These are phyloP conservation scores for Meteorus cinctellus DNA, from an alignment of 2,888 invertebrate species.

Conservation along the genomic window DNA sequence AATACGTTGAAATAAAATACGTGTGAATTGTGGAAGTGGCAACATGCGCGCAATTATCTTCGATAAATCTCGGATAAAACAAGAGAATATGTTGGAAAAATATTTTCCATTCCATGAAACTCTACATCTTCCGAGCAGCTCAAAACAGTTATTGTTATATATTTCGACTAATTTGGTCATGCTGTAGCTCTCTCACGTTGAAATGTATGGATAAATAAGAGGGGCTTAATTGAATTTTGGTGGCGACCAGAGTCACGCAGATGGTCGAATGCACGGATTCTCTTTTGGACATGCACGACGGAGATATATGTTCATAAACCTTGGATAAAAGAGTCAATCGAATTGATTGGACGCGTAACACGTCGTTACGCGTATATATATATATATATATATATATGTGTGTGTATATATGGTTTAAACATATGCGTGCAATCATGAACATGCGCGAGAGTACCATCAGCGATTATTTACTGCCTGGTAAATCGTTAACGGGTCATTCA, in stretches of 20 bases:
- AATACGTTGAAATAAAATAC: too few species aligned
- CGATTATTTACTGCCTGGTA: constrained; percentile 48
- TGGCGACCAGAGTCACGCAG: constrained; percentile 27
- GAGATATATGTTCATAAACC: constrained; percentile 13
- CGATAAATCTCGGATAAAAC: too few species aligned
- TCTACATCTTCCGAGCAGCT: too few species aligned
- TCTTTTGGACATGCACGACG: too few species aligned
- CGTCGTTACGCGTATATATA: background rate
- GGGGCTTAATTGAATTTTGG: constrained; percentile 11
- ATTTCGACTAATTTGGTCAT: too few species aligned
- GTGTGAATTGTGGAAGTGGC: too few species aligned
- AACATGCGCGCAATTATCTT: too few species aligned
- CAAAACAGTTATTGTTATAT: too few species aligned
- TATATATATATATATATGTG: background rate
- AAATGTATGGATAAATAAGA: background rate
- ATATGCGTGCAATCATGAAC: constrained; percentile 25
- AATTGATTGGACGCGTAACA: background rate
- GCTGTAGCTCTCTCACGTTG: too few species aligned
- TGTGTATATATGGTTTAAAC: background rate
- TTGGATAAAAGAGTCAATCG: background rate
- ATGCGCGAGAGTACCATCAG: constrained; percentile 27
- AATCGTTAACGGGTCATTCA: constrained; percentile 42
- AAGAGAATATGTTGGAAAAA: too few species aligned
- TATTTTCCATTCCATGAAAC: too few species aligned
- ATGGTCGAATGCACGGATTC: background rate